phyloP scores from a whole-genome alignment of 2,888 invertebrate genomes.

The Mechanitis mazaeus region DNA sequence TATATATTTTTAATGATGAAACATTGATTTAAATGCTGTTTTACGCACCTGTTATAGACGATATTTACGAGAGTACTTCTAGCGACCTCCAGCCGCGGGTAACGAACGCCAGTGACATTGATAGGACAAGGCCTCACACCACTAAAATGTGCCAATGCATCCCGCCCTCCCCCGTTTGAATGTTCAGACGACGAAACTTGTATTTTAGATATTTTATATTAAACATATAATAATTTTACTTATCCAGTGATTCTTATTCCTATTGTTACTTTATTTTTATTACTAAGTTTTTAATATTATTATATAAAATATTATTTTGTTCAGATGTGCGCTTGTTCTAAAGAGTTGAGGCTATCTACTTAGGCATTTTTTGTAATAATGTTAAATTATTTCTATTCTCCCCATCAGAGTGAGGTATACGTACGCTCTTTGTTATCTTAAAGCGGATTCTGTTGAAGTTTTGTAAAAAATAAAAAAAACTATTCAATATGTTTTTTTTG shows the following conservation, averaged over 20 bases:
- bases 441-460: conserved; percentile 7
- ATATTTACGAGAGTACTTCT: conserved; percentile 29
- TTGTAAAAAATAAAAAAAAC: background rate
- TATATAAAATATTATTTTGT: background rate
- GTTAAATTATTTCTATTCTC: conserved; percentile 21
- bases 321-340: conserved; percentile 9
- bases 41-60: conserved; percentile 17
- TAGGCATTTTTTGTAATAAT: conserved; percentile 17
- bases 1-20: background rate
- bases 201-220: too few species aligned
- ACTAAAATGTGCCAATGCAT: conserved; percentile 46
- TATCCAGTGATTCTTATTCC: background rate
- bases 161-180: conserved; percentile 27
- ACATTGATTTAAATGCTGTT: background rate
- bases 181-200: too few species aligned
- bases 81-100: conserved; percentile 64
- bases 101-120: conserved; percentile 70
- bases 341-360: conserved; percentile 10
- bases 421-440: conserved; percentile 17
- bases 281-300: background rate
- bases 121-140: conserved; percentile 53
- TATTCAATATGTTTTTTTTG: too few species aligned
- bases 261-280: too few species aligned
- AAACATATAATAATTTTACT: background rate
- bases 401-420: conserved; percentile 14